A percentile compares a stretch with the other conserved stretches of the same genome.
Evolutionary conservation across 2,888 invertebrate genomes (phyloP).

Genomic region (Lucinisca nassula): DNA sequence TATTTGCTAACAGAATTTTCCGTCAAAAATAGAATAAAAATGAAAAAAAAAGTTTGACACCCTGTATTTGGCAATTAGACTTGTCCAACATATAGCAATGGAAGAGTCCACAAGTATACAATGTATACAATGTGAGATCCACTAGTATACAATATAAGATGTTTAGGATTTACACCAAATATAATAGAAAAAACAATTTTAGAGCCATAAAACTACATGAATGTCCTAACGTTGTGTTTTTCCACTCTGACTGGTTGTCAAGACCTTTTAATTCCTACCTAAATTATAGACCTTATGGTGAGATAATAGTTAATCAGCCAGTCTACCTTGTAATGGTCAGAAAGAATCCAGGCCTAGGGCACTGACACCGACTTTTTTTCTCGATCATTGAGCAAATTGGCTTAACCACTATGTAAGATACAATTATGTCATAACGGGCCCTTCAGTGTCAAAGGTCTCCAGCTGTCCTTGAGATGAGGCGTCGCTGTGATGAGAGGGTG

Average conservation of each 20-base stretch:
- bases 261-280: background rate
- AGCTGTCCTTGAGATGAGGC: background rate
- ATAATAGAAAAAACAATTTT: background rate
- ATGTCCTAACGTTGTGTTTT: background rate
- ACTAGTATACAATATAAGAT: no score
- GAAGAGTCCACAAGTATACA: no score
- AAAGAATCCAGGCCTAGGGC: background rate
- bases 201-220: background rate
- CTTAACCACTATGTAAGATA: constrained; percentile 6
- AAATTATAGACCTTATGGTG: constrained; percentile 5
- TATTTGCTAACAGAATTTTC: no score
- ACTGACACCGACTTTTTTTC: constrained; percentile 9
- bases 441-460: constrained; percentile 4
- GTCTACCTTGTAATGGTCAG: constrained; percentile 7
- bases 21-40: no score
- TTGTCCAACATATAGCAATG: no score
- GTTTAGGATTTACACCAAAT: no score
- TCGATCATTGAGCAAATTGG: constrained; percentile 14
- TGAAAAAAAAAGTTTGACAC: no score
- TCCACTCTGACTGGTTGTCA: background rate
- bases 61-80: no score
- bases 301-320: background rate
- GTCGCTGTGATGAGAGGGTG: constrained; percentile 4
- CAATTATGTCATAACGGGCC: constrained; percentile 6
- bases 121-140: no score